A percentile compares a stretch with the other conserved stretches of the same genome.
Conservation (phyloP, 2,113 vertebrate species). For the Pavo muticus region DNA sequence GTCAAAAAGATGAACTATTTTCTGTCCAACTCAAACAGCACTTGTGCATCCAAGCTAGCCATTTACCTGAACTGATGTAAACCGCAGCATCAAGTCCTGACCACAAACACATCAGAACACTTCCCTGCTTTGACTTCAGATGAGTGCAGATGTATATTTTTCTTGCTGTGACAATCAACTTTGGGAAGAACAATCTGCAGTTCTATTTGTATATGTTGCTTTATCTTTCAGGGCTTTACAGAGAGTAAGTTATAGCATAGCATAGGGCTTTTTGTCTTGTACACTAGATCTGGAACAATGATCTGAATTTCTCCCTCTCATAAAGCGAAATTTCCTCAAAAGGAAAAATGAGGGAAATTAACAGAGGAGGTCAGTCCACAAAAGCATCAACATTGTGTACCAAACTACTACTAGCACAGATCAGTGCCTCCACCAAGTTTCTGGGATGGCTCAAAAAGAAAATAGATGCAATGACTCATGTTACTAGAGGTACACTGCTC, state of each 20-base stretch:
- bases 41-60: background rate
- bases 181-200: background rate
- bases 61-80: slow-evolving; percentile 12
- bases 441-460: background rate
- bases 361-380: background rate
- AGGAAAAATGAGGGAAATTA: slow-evolving; percentile 9
- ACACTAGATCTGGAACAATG: background rate
- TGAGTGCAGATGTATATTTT: background rate
- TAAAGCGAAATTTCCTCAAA: background rate
- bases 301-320: slow-evolving; percentile 15
- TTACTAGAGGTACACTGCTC: background rate
- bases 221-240: background rate
- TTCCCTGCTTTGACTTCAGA: slow-evolving; percentile 1
- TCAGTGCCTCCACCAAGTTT: background rate
- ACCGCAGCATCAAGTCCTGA: slow-evolving; percentile 32
- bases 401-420: slow-evolving; percentile 5
- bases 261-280: background rate
- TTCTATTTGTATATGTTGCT: background rate
- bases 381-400: background rate
- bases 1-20: slow-evolving; percentile 33
- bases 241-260: background rate
- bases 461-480: slow-evolving; percentile 47
- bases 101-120: slow-evolving; percentile 30
- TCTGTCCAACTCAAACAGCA: slow-evolving; percentile 4
- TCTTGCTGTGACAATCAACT: slow-evolving; percentile 22